Conservation (phyloP, 2,888 invertebrate species). For the Tuberolachnus salignus region DNA sequence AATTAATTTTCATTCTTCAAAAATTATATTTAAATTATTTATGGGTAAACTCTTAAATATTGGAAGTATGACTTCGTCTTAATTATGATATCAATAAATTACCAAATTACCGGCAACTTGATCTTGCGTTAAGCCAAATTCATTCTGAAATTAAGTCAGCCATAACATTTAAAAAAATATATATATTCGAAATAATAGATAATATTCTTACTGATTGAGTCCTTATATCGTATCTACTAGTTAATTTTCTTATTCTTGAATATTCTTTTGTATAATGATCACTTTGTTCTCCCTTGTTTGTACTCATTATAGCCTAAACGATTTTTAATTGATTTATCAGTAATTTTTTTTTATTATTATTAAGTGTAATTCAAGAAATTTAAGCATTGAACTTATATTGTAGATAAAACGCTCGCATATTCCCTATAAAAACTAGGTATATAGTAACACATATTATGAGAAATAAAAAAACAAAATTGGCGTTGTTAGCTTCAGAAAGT, state of each 20-base stretch:
- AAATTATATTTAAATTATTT: not conserved
- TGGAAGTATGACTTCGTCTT: too few species aligned
- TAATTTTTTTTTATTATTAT: not conserved
- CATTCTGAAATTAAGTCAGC: conserved; percentile 70
- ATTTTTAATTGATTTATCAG: not conserved
- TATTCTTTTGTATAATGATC: conserved; percentile 72
- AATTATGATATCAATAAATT: conserved; percentile 35
- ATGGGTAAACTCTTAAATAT: too few species aligned
- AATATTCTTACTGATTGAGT: conserved; percentile 57
- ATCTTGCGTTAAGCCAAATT: conserved; percentile 86
- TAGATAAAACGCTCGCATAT: not conserved
- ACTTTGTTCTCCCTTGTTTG: conserved; percentile 11
- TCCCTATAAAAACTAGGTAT: not conserved
- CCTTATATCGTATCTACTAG: conserved; percentile 61
- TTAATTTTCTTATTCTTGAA: conserved; percentile 71
- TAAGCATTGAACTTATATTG: not conserved
- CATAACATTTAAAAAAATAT: not conserved
- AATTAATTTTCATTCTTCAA: not conserved
- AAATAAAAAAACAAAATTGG: conserved; percentile 13
- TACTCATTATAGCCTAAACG: conserved; percentile 7
- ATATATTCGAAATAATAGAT: not conserved
- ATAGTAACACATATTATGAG: not conserved
- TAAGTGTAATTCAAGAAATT: not conserved
- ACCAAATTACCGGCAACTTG: conserved; percentile 79
- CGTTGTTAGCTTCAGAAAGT: conserved; percentile 17